Evolutionary conservation across 2,888 invertebrate species (phyloP).

Genomic region (Melanostoma scalare): DNA sequence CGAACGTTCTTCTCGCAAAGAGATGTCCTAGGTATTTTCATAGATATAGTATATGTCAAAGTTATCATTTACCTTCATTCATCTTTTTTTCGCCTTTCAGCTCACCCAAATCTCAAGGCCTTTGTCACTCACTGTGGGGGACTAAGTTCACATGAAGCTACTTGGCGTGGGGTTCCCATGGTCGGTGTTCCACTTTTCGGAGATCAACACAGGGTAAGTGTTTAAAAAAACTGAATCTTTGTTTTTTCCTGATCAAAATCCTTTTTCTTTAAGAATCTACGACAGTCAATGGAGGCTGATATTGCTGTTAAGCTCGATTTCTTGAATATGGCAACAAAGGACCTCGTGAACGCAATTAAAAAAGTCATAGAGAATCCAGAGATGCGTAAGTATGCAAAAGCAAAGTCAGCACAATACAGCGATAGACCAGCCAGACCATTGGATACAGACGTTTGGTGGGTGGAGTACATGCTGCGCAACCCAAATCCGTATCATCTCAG

Average conservation of each 20-base stretch:
- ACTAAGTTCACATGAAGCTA: conserved; percentile 78
- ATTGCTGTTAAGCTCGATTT: conserved; percentile 73
- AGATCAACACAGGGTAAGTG: conserved; percentile 76
- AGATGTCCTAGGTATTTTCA: conserved; percentile 75
- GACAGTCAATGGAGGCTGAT: conserved; percentile 58
- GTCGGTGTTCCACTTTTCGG: conserved; percentile 78
- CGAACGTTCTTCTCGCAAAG: conserved; percentile 74
- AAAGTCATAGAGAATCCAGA: conserved; percentile 67
- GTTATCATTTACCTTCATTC: background rate
- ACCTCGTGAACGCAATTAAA: conserved; percentile 59
- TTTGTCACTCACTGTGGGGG: conserved; percentile 79
- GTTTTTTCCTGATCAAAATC: background rate
- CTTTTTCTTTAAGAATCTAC: conserved; percentile 54
- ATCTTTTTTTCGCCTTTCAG: conserved; percentile 69
- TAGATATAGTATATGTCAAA: too few relatives aligned
- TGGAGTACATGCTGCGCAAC: conserved; percentile 84
- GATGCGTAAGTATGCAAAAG: conserved; percentile 76
- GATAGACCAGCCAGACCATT: conserved; percentile 83
- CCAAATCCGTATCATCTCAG: conserved; percentile 83
- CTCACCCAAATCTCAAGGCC: conserved; percentile 75
- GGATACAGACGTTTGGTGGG: conserved; percentile 85
- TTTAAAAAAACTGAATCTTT: background rate
- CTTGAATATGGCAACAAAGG: conserved; percentile 62
- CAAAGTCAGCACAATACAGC: conserved; percentile 81
- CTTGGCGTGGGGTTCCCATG: conserved; percentile 78